phyloP scores from a whole-genome alignment of 2,797 vertebrate genomes.

The Poeciliopsis infans region DNA sequence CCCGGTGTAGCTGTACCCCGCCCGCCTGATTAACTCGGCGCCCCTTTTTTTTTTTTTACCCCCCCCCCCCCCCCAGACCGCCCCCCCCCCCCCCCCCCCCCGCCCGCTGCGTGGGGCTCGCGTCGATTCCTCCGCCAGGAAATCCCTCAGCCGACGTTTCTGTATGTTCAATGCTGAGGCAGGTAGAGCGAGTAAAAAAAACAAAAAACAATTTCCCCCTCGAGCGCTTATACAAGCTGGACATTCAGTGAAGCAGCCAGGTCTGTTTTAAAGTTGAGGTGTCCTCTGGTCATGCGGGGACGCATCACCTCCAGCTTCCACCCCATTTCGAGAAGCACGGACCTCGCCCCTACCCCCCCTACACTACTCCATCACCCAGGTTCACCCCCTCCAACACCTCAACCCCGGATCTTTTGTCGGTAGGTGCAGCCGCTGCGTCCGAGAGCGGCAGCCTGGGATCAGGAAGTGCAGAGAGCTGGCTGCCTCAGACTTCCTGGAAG shows the following conservation, averaged over 20 bases:
- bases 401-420: not conserved
- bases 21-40: too few species aligned
- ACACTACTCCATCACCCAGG: not conserved
- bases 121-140: slow-evolving; percentile 29
- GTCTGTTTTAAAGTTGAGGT: slow-evolving; percentile 15
- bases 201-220: not conserved
- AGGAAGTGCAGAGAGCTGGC: slow-evolving; percentile 64
- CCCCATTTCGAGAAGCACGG: not conserved
- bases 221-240: slow-evolving; percentile 29
- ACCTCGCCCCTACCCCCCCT: too few species aligned
- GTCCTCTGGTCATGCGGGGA: not conserved
- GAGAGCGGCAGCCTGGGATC: slow-evolving; percentile 27
- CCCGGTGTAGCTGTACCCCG: too few species aligned
- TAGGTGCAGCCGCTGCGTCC: not conserved
- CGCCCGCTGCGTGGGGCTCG: not conserved
- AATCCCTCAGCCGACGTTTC: slow-evolving; percentile 25
- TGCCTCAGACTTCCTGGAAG: slow-evolving; percentile 29
- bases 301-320: slow-evolving; percentile 6
- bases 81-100: too few species aligned
- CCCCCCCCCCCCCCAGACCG: too few species aligned
- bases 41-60: too few species aligned
- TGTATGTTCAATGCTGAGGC: slow-evolving; percentile 15
- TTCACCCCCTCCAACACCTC: not conserved
- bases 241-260: slow-evolving; percentile 29
- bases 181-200: slow-evolving; percentile 29